Evolutionary conservation across 2,888 invertebrate genomes (phyloP), one percentile per base, ranked within the genome.

Genomic region (Harpagoxenus sublaevis): DNA sequence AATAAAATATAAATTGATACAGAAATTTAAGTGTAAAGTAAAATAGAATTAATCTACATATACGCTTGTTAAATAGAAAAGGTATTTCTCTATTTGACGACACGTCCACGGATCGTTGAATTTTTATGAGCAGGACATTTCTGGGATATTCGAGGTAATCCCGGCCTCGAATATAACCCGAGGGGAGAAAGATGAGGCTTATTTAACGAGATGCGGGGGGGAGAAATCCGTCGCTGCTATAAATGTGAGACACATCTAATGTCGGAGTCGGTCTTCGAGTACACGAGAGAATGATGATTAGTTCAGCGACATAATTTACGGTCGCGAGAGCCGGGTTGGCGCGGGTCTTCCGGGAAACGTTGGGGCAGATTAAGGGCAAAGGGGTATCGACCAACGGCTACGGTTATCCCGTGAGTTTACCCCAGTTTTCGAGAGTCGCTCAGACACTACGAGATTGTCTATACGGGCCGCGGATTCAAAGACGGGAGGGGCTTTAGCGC

Each of bases 231-330:
- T 77, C 18, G 35, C 35, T 51, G 75, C 9, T 23, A 51, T 77
- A 77, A 77, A 77, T 35, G 35, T 18, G 42, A 63, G 65, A 35
- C 48, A 63, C 23, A 31, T 63, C 62, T 45, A 23, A 79, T 75
- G 31, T 31, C 45, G 53, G 71, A 75, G 15, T 48, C 23, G 53
- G 57, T 45, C 55, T 18, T 79, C 10, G 71, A 8, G 57, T 39
- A 12, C 42, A 28, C 3, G 28, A 28, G 77, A 65, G 62, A 74
- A 77, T 57, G 66, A 68, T 68, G 84, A 84, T 84, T 79, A 70
- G 78, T 57, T 84, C 53, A 68, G 62, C 35, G 78, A 63, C 45
- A 68, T 84, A 84, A 84, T 84, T 78, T 79, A 68, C 77, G 51
- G 65, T 68, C 45, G 48, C 45, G 48, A 55, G 60, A 83, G 77